A percentile compares a stretch with the other conserved stretches of the same genome.
Conservation (phyloP, 92 coral and sea anemone genomes). For the Desmophyllum pertusum region DNA sequence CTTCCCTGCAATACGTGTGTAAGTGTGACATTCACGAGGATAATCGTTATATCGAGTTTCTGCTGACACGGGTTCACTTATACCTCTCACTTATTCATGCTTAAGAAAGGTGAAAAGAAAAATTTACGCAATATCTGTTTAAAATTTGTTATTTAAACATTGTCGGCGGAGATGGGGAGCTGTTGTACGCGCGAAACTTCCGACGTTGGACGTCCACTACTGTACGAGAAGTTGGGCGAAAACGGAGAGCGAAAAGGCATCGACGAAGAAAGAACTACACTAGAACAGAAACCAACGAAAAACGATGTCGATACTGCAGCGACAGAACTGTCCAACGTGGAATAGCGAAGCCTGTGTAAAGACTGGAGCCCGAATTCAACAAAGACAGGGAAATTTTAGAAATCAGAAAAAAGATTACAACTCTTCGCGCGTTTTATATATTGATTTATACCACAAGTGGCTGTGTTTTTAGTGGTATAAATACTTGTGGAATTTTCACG, state of each 20-base stretch:
- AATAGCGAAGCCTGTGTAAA: not conserved
- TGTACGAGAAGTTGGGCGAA: slow-evolving; percentile 33
- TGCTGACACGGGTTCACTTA: not conserved
- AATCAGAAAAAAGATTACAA: not conserved
- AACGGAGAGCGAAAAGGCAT: slow-evolving; percentile 1
- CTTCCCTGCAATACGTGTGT: not conserved
- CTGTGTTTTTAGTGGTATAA: not conserved
- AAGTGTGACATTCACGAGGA: not conserved
- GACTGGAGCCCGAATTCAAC: not conserved
- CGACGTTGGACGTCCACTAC: slow-evolving; percentile 29
- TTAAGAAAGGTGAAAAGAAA: not conserved
- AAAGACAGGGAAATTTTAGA: not conserved
- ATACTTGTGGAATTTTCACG: not conserved
- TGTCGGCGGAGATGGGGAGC: slow-evolving; percentile 21
- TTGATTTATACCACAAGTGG: not conserved
- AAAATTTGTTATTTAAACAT: not conserved
- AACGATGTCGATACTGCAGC: not conserved
- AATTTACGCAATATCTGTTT: not conserved
- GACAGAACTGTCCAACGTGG: not conserved
- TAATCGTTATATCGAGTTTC: not conserved
- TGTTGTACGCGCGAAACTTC: slow-evolving; percentile 31
- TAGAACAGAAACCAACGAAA: slow-evolving; percentile 9
- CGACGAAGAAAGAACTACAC: not conserved
- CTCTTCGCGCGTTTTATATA: not conserved
- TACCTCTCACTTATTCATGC: not conserved